Conservation (phyloP, 2,888 invertebrate species). For the Ferrisia virgata region DNA sequence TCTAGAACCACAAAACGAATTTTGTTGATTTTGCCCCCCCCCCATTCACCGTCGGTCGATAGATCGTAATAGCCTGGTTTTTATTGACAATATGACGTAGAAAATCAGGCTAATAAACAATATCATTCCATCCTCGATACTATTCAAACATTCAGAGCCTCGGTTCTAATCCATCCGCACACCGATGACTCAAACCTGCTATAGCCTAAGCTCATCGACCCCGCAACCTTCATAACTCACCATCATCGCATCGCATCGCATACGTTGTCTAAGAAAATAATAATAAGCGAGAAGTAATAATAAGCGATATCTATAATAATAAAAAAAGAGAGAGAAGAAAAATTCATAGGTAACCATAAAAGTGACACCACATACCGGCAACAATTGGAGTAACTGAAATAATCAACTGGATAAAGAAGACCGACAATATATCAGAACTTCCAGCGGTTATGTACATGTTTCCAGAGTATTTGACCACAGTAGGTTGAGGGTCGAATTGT, state of each 20-base stretch:
- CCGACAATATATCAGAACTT: constrained; percentile 30
- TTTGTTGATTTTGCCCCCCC: too few relatives aligned
- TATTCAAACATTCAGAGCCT: too few relatives aligned
- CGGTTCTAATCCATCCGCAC: too few relatives aligned
- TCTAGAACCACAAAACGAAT: too few relatives aligned
- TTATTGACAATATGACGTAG: too few relatives aligned
- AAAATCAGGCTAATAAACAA: too few relatives aligned
- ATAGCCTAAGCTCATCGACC: not conserved
- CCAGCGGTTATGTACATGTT: constrained; percentile 26
- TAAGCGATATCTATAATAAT: too few relatives aligned
- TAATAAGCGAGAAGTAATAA: not conserved
- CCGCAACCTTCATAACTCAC: not conserved
- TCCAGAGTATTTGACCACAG: constrained; percentile 17
- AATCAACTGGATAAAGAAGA: constrained; percentile 41
- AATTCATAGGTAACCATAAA: not conserved
- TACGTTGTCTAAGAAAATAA: not conserved
- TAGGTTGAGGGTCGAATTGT: constrained; percentile 20
- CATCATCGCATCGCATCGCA: not conserved
- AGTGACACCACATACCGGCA: constrained; percentile 37
- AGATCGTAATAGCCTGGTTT: too few relatives aligned
- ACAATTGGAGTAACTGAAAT: constrained; percentile 38
- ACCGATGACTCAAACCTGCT: not conserved
- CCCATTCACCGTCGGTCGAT: too few relatives aligned
- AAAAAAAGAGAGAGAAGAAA: too few relatives aligned
- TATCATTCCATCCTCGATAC: too few relatives aligned